phyloP scores from a whole-genome alignment of 1,140 invertebrate species.

The Luehdorfia chinensis region DNA sequence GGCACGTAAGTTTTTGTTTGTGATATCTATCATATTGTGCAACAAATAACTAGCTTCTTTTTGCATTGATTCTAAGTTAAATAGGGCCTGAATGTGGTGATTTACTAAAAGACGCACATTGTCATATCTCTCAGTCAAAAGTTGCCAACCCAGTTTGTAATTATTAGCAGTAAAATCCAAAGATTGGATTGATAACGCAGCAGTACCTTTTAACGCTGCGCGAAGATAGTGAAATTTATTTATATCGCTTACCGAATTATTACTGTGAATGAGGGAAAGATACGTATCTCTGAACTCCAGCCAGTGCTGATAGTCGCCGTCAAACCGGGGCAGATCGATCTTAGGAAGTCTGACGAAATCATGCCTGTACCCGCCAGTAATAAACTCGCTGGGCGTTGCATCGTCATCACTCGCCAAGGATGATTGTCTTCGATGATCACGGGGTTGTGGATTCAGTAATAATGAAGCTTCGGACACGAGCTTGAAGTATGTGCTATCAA shows the following conservation, averaged over 20 bases:
- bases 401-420: too few species aligned
- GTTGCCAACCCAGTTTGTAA: constrained; percentile 33
- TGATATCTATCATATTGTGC: background rate
- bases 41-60: background rate
- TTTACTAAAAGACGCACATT: background rate
- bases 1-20: background rate
- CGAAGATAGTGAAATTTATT: constrained; percentile 31
- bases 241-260: constrained; percentile 22
- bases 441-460: background rate
- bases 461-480: background rate
- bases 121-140: background rate
- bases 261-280: constrained; percentile 19
- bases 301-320: constrained; percentile 15
- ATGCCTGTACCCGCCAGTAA: background rate
- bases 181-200: constrained; percentile 19
- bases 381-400: too few species aligned
- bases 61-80: background rate
- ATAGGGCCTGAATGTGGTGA: background rate
- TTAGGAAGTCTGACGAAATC: background rate
- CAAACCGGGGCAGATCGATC: constrained; percentile 14
- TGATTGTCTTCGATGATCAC: background rate
- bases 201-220: constrained; percentile 23
- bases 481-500: background rate
- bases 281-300: constrained; percentile 22
- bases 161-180: constrained; percentile 23